Conservation (phyloP, 2,113 vertebrate species). For the Caracal caracal region DNA sequence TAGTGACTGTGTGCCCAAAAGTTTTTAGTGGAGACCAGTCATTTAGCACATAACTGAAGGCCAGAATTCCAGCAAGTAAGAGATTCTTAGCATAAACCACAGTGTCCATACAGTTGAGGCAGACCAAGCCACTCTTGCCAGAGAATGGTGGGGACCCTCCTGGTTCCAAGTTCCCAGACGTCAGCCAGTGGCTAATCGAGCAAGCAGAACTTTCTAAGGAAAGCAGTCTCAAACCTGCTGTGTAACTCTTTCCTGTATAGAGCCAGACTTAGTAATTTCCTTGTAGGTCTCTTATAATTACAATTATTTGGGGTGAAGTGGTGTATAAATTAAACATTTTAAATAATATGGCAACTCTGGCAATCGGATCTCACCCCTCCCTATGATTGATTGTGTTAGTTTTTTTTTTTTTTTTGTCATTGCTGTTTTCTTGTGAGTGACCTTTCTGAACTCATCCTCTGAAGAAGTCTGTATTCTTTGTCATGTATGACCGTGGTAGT, state of each 20-base stretch:
- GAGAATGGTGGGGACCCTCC: neutral
- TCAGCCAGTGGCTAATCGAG: neutral
- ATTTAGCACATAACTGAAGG: neutral
- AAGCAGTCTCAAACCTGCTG: neutral
- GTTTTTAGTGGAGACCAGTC: neutral
- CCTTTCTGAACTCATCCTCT: neutral
- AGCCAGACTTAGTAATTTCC: neutral
- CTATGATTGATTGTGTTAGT: neutral
- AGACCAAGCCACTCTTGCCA: neutral
- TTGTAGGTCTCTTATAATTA: neutral
- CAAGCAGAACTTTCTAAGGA: neutral
- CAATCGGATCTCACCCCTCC: neutral
- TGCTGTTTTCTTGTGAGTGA: neutral
- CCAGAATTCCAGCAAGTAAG: neutral
- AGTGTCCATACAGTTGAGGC: neutral
- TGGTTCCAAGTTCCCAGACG: neutral
- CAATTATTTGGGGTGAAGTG: neutral
- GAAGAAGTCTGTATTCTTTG: neutral
- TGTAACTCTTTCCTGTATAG: neutral
- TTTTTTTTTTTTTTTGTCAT: neutral
- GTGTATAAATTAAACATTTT: neutral
- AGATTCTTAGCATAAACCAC: neutral
- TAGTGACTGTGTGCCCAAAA: neutral
- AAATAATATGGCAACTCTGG: neutral
- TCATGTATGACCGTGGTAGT: neutral